Base-by-base conservation (phyloP, 2,888 invertebrate genomes). In the Polylopha cassiicola region DNA sequence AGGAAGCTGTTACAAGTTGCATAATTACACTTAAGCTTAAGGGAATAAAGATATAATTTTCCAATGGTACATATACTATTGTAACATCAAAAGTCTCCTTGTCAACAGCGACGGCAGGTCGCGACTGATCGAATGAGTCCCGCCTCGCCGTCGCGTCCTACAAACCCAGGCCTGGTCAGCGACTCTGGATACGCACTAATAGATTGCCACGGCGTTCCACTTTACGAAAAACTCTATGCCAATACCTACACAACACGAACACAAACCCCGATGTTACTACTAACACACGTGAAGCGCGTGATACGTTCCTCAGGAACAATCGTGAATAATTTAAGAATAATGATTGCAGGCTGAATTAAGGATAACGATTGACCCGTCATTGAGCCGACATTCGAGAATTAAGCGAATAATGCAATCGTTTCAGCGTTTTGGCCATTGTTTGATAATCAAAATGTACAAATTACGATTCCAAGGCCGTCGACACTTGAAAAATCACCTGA, bases 41-140 rank as follows among this genome's bases (percentile, higher is more conserved):
- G n/a, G n/a, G n/a, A n/a, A n/a, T n/a, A n/a, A n/a, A n/a, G n/a
- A n/a, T n/a, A n/a, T n/a, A n/a, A n/a, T n/a, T n/a, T n/a, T n/a
- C n/a, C n/a, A n/a, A n/a, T n/a, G n/a, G n/a, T n/a, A n/a, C n/a
- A n/a, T n/a, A n/a, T n/a, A n/a, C n/a, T n/a, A n/a, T n/a, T n/a
- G n/a, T n/a, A n/a, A n/a, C n/a, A n/a, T n/a, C n/a, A n/a, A n/a
- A n/a, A n/a, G n/a, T n/a, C n/a, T n/a, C n/a, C n/a, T n/a, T 55
- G 58, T 61, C 62, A 56, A 59, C 57, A 69, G 61, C 64, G 64
- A 51, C 63, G 55, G 53, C 37, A 47, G 58, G 67, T 59, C 69
- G 70, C 64, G 67, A 53, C 61, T 49, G 44, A 50, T 45, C 46
- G 44, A 55, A 41, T 53, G 61, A 61, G 50, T 59, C 60, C 61